Base-by-base conservation (phyloP, 1,140 invertebrate species). In the Megathymus violae region DNA sequence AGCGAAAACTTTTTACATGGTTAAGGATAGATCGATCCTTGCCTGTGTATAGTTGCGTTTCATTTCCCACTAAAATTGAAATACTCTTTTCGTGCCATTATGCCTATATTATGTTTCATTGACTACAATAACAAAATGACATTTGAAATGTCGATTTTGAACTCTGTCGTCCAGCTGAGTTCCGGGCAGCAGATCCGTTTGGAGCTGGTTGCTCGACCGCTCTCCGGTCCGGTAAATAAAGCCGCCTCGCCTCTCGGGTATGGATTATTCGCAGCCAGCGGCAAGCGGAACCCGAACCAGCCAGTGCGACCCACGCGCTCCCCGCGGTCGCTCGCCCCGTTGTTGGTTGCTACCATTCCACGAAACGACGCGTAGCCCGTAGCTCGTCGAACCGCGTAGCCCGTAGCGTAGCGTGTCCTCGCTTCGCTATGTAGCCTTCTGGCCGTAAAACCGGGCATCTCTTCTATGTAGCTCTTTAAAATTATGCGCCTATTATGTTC, bases 301-400 rank as follows among this genome's bases (percentile, higher is more conserved):
- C 27, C 85, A 89, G 87, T 89, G 74, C 87, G 78, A 82, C 78
- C 86, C 82, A 82, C 83, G 85, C 85, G 77, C 71, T 82, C 75
- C 70, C 69, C 74, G 77, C 79, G 73, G 69, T 71, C 67, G 79
- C 82, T 78, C 81, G n/a, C n/a, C n/a, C n/a, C n/a, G n/a, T n/a
- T n/a, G n/a, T n/a, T n/a, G n/a, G n/a, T n/a, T n/a, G 86, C 73
- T 62, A 6, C 5, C 52, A 25, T 15, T 41, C 15, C 44, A 58
- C 66, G 60, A 63, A 67, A 69, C 58, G 38, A 25, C 38, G 56
- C 66, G 64, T 62, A 60, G 66, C 65, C 50, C 62, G 58, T 73
- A 74, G 67, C 69, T 54, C 69, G 70, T 62, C 59, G 41, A 43
- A 22, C 47, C 60, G 60, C 38, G 36, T 51, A 51, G 16, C 48